Base-by-base conservation (phyloP, 1,140 invertebrate genomes). In the Chironomus striatipennis region DNA sequence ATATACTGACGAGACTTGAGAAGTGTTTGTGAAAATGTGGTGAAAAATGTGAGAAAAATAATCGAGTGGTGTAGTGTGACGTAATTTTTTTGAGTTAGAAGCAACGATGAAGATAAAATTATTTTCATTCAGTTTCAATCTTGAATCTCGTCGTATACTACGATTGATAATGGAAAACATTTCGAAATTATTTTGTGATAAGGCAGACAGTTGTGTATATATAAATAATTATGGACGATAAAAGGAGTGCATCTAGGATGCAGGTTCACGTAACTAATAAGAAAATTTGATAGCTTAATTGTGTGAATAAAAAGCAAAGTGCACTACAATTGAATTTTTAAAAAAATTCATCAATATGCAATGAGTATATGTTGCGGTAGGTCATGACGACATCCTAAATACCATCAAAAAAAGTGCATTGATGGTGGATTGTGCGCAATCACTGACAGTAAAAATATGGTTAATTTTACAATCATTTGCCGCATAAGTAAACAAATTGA, bases 11-110 rank as follows among this genome's bases (percentile, higher is more conserved):
- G 20, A 70, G 65, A 70, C 18, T 17, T 15, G 17, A 70, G 10
- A 18, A 70, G 10, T 70, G 20, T 70, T 70, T 15, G 65, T 70
- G 65, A 21, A 70, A 70, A 70, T 70, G 65, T 70, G 65, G 65
- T 70, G 65, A 21, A 20, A 21, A 34, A 34, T 34, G 24, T 34
- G 24, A 70, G 20, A 70, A 70, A 20, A 20, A 20, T 70, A 18
- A 21, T 70, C 65, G 65, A 70, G 20, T 21, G 65, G 20, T 15
- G 47, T 57, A 9, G 4, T 70, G 18, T 70, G 65, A 70, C 65
- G 65, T 70, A 70, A 70, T 70, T 70, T n/a, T n/a, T n/a, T 70
- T 18, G 7, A 70, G 17, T 70, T 9, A 9, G 17, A 70, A 70
- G 8, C 24, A 34, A 34, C 18, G 17, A 10, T 57, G 12, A 15